phyloP scores from a whole-genome alignment of 2,888 invertebrate genomes.

The Rhingia campestris region DNA sequence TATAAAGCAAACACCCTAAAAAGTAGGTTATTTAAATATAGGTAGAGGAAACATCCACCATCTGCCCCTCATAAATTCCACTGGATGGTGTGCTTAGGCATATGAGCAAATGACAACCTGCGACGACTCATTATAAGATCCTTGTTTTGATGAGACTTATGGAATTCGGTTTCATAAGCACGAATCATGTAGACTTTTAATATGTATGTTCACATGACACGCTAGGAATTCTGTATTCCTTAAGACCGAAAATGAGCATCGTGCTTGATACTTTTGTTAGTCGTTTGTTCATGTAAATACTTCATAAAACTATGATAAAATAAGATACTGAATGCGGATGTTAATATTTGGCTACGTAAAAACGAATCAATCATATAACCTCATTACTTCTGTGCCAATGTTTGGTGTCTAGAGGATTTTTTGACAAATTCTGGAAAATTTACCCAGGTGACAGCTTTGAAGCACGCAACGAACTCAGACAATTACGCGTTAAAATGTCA shows the following conservation, averaged over 20 bases:
- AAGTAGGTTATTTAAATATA: conserved; percentile 4
- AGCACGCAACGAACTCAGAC: too few species aligned
- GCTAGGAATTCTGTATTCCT: conserved; percentile 13
- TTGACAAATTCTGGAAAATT: too few species aligned
- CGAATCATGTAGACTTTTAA: conserved; percentile 3
- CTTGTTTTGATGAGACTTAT: neutral
- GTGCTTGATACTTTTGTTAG: neutral
- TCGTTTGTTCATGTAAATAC: conserved; percentile 38
- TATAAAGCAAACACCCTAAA: neutral
- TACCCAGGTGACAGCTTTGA: too few species aligned
- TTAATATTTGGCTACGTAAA: conserved; percentile 15
- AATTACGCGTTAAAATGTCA: too few species aligned
- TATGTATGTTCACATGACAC: conserved; percentile 38
- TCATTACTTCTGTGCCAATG: neutral
- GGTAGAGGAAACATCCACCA: neutral
- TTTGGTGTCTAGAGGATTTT: too few species aligned
- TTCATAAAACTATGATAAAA: conserved; percentile 18
- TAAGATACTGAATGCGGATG: neutral
- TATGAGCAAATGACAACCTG: conserved; percentile 4
- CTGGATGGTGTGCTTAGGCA: conserved; percentile 21
- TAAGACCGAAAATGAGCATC: conserved; percentile 13
- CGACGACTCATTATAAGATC: conserved; percentile 4
- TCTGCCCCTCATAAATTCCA: conserved; percentile 10
- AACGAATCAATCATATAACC: neutral
- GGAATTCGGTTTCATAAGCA: neutral